Base-by-base conservation (phyloP, 1,140 invertebrate species). In the Drosophila repleta region DNA sequence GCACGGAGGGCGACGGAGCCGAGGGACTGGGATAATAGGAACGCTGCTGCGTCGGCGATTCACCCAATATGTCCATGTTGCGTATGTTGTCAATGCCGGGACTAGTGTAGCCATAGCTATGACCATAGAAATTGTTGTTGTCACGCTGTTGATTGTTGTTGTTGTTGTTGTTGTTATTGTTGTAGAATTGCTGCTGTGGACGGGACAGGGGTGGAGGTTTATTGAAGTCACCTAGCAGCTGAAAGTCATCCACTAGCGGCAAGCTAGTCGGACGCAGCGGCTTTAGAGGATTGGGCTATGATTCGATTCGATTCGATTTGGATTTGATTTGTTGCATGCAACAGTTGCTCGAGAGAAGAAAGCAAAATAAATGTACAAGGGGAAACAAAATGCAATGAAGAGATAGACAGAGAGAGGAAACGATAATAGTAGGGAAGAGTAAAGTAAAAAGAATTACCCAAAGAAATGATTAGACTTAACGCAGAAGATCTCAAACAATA, bases 1-100 rank as follows among this genome's bases (percentile, higher is more conserved):
- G 39, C n/a, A 17, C 6, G 7, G 17, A 15, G 62, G 49, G 8
- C 64, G 58, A 13, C 10, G 76, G 76, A 10, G 76, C 73, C 35
- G 81, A 72, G 6, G 83, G 82, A 48, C 79, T 81, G 29, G 68
- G 70, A 32, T 53, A 76, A 57, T 76, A 90, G 7, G 63, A 62
- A 45, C 62, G 75, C 26, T 56, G 52, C 17, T 61, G 52, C 17
- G 64, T 35, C 20, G 58, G 41, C 18, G 43, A 17, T 13, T 90
- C 85, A 39, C n/a, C 58, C 48, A 79, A 51, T 18, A 89, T 73
- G 15, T 90, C 87, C 82, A 90, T 77, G 56, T 90, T 90, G 39
- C 87, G 81, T 65, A 90, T 90, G 61, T 75, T 65, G 58, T 85
- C 82, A 46, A 85, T 72, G 29, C 66, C 61, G 0, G 82, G 78